Conservation (phyloP, 2,113 vertebrate genomes). For the Myotis yumanensis region DNA sequence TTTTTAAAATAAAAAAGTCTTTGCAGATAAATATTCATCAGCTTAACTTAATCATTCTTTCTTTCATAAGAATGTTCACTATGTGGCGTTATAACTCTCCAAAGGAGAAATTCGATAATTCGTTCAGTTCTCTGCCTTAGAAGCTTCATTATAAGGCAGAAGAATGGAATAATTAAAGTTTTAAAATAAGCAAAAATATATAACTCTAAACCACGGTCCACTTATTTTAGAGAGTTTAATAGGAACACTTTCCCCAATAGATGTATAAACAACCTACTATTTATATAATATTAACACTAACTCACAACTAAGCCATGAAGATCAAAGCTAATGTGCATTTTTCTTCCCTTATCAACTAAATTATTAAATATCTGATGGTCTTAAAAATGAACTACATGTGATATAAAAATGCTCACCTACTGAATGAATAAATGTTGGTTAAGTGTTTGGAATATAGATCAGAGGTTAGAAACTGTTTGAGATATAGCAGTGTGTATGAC, state of each 20-base stretch:
- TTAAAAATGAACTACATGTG: background rate
- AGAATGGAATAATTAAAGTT: constrained; percentile 57
- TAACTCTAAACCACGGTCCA: constrained; percentile 54
- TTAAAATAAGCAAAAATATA: constrained; percentile 64
- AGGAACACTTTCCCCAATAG: constrained; percentile 53
- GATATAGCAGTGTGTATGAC: background rate
- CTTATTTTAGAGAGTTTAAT: constrained; percentile 72
- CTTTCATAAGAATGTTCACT: constrained; percentile 64
- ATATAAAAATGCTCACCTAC: background rate
- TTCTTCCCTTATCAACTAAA: background rate
- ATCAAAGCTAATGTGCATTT: constrained; percentile 55
- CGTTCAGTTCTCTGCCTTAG: constrained; percentile 56
- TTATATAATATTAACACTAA: constrained; percentile 74
- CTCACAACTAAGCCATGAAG: constrained; percentile 43
- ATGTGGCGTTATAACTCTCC: constrained; percentile 67
- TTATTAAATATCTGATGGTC: constrained; percentile 46
- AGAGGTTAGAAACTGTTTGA: constrained; percentile 14
- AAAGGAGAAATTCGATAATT: constrained; percentile 62
- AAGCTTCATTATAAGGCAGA: constrained; percentile 62
- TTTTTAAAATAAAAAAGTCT: constrained; percentile 62
- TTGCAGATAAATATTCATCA: constrained; percentile 67
- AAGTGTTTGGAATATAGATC: background rate
- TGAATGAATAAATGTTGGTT: background rate
- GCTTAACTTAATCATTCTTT: constrained; percentile 36
- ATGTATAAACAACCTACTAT: constrained; percentile 63